Conservation (phyloP, 1,140 invertebrate species). For the Tachypleus tridentatus region DNA sequence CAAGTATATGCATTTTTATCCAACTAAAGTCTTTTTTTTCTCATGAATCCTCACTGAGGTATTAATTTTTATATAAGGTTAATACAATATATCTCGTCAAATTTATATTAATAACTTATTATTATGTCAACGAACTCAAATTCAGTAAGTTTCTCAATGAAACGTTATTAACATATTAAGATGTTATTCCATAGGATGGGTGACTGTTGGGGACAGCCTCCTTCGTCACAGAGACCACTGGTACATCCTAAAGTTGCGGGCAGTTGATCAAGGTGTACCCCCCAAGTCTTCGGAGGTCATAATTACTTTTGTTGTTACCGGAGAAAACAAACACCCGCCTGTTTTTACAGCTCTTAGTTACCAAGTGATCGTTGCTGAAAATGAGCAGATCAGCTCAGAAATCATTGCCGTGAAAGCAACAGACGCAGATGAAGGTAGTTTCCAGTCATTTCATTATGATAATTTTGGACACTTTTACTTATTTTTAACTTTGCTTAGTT, state of each 20-base stretch:
- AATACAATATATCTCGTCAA: too few relatives aligned
- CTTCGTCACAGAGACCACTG: too few relatives aligned
- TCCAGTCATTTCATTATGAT: slow-evolving; percentile 76
- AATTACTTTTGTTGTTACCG: slow-evolving; percentile 63
- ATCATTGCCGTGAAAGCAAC: slow-evolving; percentile 69
- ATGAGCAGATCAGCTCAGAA: slow-evolving; percentile 67
- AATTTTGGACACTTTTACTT: slow-evolving; percentile 74
- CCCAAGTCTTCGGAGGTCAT: slow-evolving; percentile 58
- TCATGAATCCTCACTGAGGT: too few relatives aligned
- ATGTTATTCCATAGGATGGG: too few relatives aligned
- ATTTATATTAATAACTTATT: neutral
- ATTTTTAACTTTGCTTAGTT: slow-evolving; percentile 55
- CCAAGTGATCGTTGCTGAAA: slow-evolving; percentile 80
- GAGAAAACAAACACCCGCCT: slow-evolving; percentile 64
- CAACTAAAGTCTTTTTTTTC: too few relatives aligned
- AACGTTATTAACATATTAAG: neutral
- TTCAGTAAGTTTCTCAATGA: neutral
- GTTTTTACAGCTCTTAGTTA: slow-evolving; percentile 71
- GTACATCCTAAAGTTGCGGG: slow-evolving; percentile 46
- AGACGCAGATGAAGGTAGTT: slow-evolving; percentile 54
- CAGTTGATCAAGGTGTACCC: slow-evolving; percentile 68
- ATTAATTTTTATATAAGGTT: too few relatives aligned
- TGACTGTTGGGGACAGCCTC: too few relatives aligned
- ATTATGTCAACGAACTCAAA: neutral
- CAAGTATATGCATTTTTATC: too few relatives aligned